A percentile compares a stretch with the other conserved stretches of the same genome.
phyloP scores from a whole-genome alignment of 1,140 invertebrate genomes.

The Cydia strobilella region DNA sequence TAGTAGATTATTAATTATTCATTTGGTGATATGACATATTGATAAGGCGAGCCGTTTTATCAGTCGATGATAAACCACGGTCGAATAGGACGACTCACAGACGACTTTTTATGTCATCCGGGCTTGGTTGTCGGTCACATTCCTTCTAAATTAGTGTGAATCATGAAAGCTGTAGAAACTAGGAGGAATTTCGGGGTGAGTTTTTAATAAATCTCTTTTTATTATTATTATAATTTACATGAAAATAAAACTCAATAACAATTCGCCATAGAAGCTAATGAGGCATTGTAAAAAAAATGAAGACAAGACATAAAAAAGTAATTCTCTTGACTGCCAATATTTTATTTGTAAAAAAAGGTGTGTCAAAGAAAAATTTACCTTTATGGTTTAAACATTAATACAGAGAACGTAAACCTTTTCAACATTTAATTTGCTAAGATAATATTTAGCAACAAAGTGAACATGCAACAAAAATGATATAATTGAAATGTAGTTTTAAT shows the following conservation, averaged over 20 bases:
- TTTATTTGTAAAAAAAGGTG: not conserved
- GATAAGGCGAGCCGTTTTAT: slow-evolving; percentile 23
- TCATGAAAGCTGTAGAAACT: slow-evolving; percentile 51
- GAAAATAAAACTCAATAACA: too few species aligned
- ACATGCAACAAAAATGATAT: not conserved
- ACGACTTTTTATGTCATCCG: slow-evolving; percentile 10
- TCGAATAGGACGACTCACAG: slow-evolving; percentile 29
- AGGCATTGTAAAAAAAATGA: not conserved
- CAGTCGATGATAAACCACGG: slow-evolving; percentile 25
- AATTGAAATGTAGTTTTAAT: slow-evolving; percentile 27
- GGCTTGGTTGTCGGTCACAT: not conserved
- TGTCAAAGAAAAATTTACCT: not conserved
- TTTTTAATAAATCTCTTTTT: not conserved
- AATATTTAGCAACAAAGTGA: not conserved
- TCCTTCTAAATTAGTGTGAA: slow-evolving; percentile 25
- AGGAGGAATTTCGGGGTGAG: slow-evolving; percentile 40
- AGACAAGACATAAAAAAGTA: not conserved
- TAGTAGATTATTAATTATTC: not conserved
- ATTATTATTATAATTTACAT: not conserved
- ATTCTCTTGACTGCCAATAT: not conserved
- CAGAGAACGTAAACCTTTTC: not conserved
- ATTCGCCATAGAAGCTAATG: too few species aligned
- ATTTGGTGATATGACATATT: slow-evolving; percentile 11
- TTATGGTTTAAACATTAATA: not conserved
- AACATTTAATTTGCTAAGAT: not conserved